Evolutionary conservation across 1,140 invertebrate genomes (phyloP).

Genomic region (Drosophila repleta): DNA sequence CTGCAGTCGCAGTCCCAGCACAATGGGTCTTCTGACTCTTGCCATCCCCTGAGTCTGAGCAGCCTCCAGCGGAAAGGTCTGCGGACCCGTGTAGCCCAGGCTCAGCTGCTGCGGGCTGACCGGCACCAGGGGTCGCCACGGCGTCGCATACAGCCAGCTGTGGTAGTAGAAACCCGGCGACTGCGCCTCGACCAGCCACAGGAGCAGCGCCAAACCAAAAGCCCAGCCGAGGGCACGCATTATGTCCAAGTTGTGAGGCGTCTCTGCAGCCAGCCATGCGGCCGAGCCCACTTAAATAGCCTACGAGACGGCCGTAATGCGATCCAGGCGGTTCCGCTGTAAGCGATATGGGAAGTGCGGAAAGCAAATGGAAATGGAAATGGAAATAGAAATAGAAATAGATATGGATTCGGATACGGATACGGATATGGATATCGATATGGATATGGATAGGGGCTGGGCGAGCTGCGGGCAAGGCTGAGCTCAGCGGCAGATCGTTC

Average conservation of each 20-base stretch:
- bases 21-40: constrained; percentile 2
- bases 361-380: constrained; percentile 14
- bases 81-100: constrained; percentile 35
- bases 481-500: neutral
- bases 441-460: constrained; percentile 1
- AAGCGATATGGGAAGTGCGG: constrained; percentile 18
- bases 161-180: constrained; percentile 15
- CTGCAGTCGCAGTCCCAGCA: constrained; percentile 11
- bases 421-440: neutral
- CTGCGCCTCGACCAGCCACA: constrained; percentile 6
- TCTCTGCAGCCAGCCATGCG: constrained; percentile 20
- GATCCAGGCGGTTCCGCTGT: constrained; percentile 35
- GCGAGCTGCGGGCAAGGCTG: neutral
- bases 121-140: constrained; percentile 27
- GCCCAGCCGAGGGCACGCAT: constrained; percentile 4
- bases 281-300: constrained; percentile 34
- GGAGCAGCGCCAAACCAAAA: neutral
- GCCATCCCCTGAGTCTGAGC: neutral
- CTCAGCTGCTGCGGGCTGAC: constrained; percentile 7
- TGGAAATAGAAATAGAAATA: neutral
- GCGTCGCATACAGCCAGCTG: constrained; percentile 30
- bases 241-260: constrained; percentile 20
- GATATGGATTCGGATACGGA: constrained; percentile 1
- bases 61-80: constrained; percentile 21
- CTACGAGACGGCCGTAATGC: constrained; percentile 14